Base-by-base conservation (phyloP, 2,113 vertebrate species). In the Toxostoma redivivum region DNA sequence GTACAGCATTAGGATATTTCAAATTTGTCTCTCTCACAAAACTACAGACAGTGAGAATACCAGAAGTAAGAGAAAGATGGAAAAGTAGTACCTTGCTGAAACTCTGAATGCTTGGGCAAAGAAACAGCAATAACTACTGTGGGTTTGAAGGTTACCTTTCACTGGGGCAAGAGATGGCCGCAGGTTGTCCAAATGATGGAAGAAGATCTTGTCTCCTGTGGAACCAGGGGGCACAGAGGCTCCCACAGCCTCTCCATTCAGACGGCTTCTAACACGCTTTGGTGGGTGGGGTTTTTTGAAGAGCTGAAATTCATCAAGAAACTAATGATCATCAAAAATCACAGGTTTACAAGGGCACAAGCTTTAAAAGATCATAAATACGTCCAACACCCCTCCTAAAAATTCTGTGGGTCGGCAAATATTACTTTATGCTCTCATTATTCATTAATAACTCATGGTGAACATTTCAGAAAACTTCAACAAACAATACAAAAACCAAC, bases 211-310 rank as follows among this genome's bases (percentile, higher is more conserved):
- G 98, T 99, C 99, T 22, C 97, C 86, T 20, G 98, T 98, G 94
- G 98, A 98, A 73, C 98, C 98, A 4, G 98, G 97, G 8, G 97
- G 98, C 54, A 97, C 56, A n/a, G 98, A 98, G 45, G 98, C 22
- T 20, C 98, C 98, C 2, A 96, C 90, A 3, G 82, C n/a, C 71
- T 99, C 99, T 21, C 99, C 99, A 1, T 99, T 99, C 50, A 98
- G 96, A 72, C 98, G 98, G 77, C 99, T 98, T 77, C 99, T 98
- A 1, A 99, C 99, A 9, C 99, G 98, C 94, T 99, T 99, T 3
- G 99, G 99, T n/a, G 99, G 99, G 82, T 99, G 99, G 27, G 99
- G 99, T 47, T 99, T 99, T 97, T 99, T 99, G 96, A 99, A 99
- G 50, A 99, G 97, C 99, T 99, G 98, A 73, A 92, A 94, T 30